Evolutionary conservation across 2,113 vertebrate species (phyloP).

Genomic region (Crotalus viridis): DNA sequence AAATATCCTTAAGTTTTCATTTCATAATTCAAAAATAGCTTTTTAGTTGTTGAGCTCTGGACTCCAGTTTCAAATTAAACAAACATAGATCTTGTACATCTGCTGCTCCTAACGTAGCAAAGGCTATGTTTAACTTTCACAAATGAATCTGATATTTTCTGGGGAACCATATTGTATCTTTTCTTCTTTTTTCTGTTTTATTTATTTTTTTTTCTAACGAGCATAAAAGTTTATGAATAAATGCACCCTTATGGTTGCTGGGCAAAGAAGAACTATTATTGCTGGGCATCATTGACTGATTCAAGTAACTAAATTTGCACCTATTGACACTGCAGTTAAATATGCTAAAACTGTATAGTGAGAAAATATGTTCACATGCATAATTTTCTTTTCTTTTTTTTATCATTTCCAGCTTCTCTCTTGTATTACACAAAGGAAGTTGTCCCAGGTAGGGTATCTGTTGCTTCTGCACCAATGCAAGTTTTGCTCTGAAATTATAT

Average conservation of each 20-base stretch:
- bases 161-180: conserved; percentile 3
- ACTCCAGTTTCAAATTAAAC: background rate
- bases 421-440: background rate
- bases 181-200: background rate
- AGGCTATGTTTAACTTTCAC: background rate
- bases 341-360: background rate
- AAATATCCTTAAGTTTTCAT: conserved; percentile 1
- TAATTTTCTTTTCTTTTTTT: background rate
- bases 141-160: conserved; percentile 4
- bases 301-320: background rate
- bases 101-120: conserved; percentile 4
- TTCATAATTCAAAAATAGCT: conserved; percentile 32
- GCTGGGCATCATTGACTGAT: background rate
- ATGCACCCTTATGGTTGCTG: background rate
- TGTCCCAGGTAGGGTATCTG: background rate
- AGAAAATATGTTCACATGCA: rapidly evolving
- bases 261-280: background rate
- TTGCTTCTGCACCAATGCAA: background rate
- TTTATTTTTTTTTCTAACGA: background rate
- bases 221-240: background rate
- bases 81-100: background rate
- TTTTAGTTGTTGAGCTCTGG: background rate
- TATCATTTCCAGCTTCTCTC: background rate
- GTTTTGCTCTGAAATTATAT: background rate
- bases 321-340: background rate